phyloP scores from a whole-genome alignment of 2,888 invertebrate genomes.

The Himalopsyche kuldschensis region DNA sequence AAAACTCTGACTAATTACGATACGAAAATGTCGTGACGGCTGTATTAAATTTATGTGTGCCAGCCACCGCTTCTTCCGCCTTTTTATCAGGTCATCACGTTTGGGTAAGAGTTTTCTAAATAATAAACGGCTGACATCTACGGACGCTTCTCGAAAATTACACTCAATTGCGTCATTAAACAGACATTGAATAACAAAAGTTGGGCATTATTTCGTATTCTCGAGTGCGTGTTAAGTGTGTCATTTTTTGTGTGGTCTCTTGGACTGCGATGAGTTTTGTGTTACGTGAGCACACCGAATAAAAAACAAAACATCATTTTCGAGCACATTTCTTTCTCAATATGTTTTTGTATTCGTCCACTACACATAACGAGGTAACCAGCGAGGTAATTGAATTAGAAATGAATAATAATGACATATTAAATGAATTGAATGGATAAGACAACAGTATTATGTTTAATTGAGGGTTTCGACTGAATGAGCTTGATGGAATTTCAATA shows the following conservation, averaged over 20 bases:
- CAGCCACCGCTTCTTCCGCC: neutral
- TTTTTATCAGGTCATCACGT: neutral
- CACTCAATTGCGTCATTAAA: neutral
- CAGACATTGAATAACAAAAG: neutral
- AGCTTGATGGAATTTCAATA: too few species aligned
- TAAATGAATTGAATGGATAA: too few species aligned
- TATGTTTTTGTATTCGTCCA: too few species aligned
- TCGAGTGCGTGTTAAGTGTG: neutral
- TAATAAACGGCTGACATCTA: neutral
- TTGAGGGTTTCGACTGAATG: too few species aligned
- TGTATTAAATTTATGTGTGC: neutral
- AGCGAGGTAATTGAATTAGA: too few species aligned
- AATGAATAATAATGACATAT: too few species aligned
- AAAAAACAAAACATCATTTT: too few species aligned
- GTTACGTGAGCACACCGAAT: neutral
- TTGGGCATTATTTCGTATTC: constrained; percentile 2
- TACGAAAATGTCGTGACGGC: neutral
- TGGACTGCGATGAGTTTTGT: neutral
- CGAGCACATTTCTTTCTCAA: too few species aligned
- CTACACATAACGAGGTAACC: too few species aligned
- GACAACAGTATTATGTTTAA: too few species aligned
- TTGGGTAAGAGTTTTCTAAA: neutral
- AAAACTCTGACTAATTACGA: neutral
- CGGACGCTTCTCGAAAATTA: neutral
- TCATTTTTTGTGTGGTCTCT: neutral